Evolutionary conservation across 35 echinoderm and acorn worm genomes (phyloP).

Genomic region (Ophioderma brevispina): DNA sequence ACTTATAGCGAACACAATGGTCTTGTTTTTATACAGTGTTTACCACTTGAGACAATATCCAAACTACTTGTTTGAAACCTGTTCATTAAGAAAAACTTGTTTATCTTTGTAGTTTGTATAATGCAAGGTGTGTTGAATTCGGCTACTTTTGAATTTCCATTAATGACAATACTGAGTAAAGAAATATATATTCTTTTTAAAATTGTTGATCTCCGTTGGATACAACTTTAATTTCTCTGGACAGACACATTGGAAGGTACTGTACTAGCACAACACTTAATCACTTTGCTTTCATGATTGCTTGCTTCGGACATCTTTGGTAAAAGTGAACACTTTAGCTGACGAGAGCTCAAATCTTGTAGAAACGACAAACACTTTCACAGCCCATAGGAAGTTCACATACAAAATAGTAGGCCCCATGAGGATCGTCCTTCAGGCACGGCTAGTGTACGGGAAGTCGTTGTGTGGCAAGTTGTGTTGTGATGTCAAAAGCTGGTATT

Average conservation of each 20-base stretch:
- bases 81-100: no score
- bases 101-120: neutral
- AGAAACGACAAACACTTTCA: neutral
- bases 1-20: no score
- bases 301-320: neutral
- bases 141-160: neutral
- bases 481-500: constrained; percentile 8
- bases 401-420: neutral
- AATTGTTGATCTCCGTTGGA: neutral
- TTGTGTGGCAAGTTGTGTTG: constrained; percentile 4
- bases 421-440: neutral
- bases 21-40: no score
- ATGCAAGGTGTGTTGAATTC: neutral
- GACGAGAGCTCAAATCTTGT: neutral
- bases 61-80: no score
- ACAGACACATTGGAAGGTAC: neutral
- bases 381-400: neutral
- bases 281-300: neutral
- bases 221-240: neutral
- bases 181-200: neutral
- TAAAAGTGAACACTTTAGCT: neutral
- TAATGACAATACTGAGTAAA: neutral
- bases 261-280: neutral
- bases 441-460: neutral
- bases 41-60: no score